Base-by-base conservation (phyloP, 2,113 vertebrate species). In the Chlamydotis undulata region DNA sequence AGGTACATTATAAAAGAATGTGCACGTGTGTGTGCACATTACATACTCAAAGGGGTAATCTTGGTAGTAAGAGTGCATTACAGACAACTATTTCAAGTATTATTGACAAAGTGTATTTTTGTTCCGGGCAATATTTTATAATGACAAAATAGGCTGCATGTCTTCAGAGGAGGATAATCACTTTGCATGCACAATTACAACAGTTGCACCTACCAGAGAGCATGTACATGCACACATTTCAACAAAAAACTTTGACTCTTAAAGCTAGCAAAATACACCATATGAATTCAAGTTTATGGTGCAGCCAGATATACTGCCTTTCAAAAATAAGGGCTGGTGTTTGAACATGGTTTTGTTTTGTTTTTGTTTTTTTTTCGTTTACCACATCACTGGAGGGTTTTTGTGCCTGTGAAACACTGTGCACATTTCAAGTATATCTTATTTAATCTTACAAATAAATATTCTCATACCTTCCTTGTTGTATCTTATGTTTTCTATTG, bases 211-310 rank as follows among this genome's bases (percentile, higher is more conserved):
- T 92, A 47, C 29, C 55, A 83, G 47, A 33, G 23, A 52, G 9
- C 1, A 0, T 61, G 43, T 43, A 18, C 8, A 55, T 0, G 3
- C 35, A 64, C 63, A 49, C 25, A 64, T 78, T 80, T 63, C 64
- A 70, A 77, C 26, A 94, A 80, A 6, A 26, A 90, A 74, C 71
- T 59, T 74, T 80, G 61, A 18, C 37, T 37, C 67, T 55, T 89
- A 67, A 56, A 67, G 47, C 19, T 19, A 93, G n/a, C 70, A 53
- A 88, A 92, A 86, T 41, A 57, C 10, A 61, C 11, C 9, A 35
- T 24, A 74, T 1, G 29, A 95, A 89, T 81, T 83, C 60, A 89
- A 41, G 14, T 28, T 61, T 89, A 63, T 24, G 33, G 59, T 74
- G 55, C 14, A 80, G 56, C 41, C n/a, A 90, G 59, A 59, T 23